A percentile compares a stretch with the other conserved stretches of the same genome.
These are phyloP conservation scores for Ptyas mucosa DNA, from an alignment of 2,113 vertebrate species.

Conservation along the genomic window DNA sequence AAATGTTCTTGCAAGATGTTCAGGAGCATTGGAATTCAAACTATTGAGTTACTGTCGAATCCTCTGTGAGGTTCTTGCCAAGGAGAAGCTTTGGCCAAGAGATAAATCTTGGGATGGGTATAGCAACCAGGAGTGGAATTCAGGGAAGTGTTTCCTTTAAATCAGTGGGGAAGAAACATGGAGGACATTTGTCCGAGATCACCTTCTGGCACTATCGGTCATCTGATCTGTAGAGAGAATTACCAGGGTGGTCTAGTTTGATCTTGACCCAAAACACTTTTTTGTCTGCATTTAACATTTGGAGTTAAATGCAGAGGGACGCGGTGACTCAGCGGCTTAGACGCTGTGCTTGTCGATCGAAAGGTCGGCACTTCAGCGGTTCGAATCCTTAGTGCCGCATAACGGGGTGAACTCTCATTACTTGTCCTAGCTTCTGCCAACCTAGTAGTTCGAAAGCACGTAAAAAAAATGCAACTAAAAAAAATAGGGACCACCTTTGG, in stretches of 20 bases:
- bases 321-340: too few species aligned
- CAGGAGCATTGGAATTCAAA: background rate
- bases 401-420: too few species aligned
- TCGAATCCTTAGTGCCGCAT: too few species aligned
- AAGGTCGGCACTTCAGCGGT: too few species aligned
- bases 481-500: too few species aligned
- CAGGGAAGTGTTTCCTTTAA: background rate
- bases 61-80: background rate
- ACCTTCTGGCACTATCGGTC: fast-evolving
- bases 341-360: too few species aligned
- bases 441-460: too few species aligned
- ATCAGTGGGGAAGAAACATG: background rate
- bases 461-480: too few species aligned
- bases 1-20: background rate
- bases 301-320: too few species aligned
- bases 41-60: background rate
- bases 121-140: background rate
- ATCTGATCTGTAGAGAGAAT: background rate
- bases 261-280: background rate
- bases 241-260: background rate
- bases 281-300: background rate
- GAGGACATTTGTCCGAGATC: too few species aligned
- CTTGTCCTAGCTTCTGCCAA: too few species aligned
- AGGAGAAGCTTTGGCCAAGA: background rate
- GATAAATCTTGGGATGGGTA: background rate